Evolutionary conservation across 2,888 invertebrate genomes (phyloP).

Genomic region (Lutraria lutraria): DNA sequence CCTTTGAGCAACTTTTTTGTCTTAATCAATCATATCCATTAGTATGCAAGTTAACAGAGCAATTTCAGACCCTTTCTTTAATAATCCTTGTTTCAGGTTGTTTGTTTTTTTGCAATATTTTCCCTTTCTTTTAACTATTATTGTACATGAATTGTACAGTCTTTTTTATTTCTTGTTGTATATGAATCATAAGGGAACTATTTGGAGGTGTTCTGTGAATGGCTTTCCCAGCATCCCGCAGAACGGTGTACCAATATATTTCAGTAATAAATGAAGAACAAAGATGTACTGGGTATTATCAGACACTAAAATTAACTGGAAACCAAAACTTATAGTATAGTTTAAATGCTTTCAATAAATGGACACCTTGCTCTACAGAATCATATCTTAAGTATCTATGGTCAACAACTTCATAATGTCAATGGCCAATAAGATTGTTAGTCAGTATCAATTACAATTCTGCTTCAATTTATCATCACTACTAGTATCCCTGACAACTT

Average conservation of each 20-base stretch:
- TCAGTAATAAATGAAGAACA: background rate
- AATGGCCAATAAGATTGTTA: background rate
- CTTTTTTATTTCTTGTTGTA: no score
- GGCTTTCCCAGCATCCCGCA: no score
- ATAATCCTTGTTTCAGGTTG: no score
- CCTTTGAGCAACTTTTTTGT: background rate
- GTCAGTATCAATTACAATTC: slow-evolving; percentile 36
- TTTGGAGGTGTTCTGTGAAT: no score
- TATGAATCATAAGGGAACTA: no score
- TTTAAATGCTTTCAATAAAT: no score
- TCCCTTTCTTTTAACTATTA: no score
- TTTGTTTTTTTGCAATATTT: no score
- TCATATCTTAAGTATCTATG: background rate
- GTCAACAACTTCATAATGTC: slow-evolving; percentile 3
- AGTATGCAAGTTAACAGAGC: background rate
- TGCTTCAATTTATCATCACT: slow-evolving; percentile 33
- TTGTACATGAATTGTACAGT: no score
- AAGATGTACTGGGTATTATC: background rate
- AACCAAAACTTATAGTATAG: no score
- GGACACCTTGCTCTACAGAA: background rate
- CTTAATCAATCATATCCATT: background rate
- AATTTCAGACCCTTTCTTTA: no score
- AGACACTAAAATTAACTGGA: background rate
- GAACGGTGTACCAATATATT: no score
- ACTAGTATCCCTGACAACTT: slow-evolving; percentile 17